Percentiles rank a stretch among this genome's conserved stretches.
These are phyloP conservation scores for Drosophila neocordata DNA, from an alignment of 1,140 invertebrate genomes.

Conservation along the genomic window DNA sequence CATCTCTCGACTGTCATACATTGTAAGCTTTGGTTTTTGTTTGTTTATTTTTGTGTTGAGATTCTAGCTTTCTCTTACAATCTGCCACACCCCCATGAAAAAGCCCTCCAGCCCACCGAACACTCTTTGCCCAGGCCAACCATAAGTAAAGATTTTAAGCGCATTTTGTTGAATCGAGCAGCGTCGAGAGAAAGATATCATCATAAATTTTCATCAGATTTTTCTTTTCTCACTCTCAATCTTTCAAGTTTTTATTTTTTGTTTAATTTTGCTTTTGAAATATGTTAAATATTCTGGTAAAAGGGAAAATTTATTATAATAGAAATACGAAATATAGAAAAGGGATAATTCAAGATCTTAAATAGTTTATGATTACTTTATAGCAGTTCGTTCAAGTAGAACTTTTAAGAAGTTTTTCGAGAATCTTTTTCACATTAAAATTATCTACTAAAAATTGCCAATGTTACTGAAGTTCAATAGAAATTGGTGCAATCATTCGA, in stretches of 20 bases:
- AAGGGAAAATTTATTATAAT: neutral
- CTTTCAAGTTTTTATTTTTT: conserved; percentile 29
- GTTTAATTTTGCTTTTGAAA: conserved; percentile 16
- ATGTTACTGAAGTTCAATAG: too few species aligned
- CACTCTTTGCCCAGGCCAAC: conserved; percentile 58
- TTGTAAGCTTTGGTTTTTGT: conserved; percentile 38
- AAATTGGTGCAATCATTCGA: too few species aligned
- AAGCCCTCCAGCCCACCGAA: neutral
- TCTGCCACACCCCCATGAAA: neutral
- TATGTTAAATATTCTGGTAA: too few species aligned
- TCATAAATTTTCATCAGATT: conserved; percentile 43
- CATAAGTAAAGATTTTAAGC: conserved; percentile 77
- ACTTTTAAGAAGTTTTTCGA: too few species aligned
- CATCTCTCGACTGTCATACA: conserved; percentile 14
- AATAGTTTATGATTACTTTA: too few species aligned
- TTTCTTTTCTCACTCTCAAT: conserved; percentile 2
- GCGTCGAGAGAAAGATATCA: conserved; percentile 31
- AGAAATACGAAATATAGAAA: neutral
- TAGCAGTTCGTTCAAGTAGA: too few species aligned
- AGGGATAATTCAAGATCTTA: too few species aligned
- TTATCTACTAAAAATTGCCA: too few species aligned
- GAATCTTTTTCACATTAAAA: conserved; percentile 9
- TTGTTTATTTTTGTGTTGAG: conserved; percentile 34
- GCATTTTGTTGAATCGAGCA: conserved; percentile 60
- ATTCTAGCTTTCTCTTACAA: conserved; percentile 34